Percentiles rank a stretch among this genome's conserved stretches.
Evolutionary conservation across 1,140 invertebrate species (phyloP).

Genomic region (Mylabris phalerata): DNA sequence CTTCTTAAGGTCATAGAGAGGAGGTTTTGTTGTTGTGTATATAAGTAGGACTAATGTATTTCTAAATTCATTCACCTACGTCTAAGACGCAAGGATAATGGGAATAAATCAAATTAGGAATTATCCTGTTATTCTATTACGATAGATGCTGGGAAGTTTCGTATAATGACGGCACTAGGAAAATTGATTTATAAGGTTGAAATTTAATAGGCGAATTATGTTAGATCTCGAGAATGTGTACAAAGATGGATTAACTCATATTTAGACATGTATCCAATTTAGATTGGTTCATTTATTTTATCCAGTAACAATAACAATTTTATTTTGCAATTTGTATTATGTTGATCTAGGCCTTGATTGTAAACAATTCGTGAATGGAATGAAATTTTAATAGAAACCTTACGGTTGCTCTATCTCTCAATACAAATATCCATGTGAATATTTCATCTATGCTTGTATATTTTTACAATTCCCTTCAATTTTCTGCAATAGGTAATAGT

Average conservation of each 20-base stretch:
- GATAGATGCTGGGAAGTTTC: conserved; percentile 7
- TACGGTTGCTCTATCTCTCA: too few species aligned
- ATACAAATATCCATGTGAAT: too few species aligned
- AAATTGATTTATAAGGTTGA: conserved; percentile 17
- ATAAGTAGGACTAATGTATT: conserved; percentile 15
- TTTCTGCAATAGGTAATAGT: too few species aligned
- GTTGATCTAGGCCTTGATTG: too few species aligned
- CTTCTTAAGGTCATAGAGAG: conserved; percentile 11
- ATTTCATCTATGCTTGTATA: too few species aligned
- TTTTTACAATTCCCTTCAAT: too few species aligned
- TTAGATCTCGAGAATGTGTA: background rate
- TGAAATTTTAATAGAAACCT: too few species aligned
- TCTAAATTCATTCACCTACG: conserved; percentile 12
- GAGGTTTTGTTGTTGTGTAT: conserved; percentile 5
- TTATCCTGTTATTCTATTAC: conserved; percentile 17
- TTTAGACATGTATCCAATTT: conserved; percentile 1
- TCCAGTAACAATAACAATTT: too few species aligned
- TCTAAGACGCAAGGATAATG: conserved; percentile 5
- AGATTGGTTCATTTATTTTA: too few species aligned
- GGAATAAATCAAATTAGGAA: conserved; percentile 15
- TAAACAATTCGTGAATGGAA: too few species aligned
- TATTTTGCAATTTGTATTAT: too few species aligned
- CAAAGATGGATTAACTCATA: conserved; percentile 5
- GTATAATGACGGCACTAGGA: conserved; percentile 5
- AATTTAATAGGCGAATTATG: conserved; percentile 9